Evolutionary conservation across 2,113 vertebrate genomes (phyloP).

Genomic region (Thomomys bottae): DNA sequence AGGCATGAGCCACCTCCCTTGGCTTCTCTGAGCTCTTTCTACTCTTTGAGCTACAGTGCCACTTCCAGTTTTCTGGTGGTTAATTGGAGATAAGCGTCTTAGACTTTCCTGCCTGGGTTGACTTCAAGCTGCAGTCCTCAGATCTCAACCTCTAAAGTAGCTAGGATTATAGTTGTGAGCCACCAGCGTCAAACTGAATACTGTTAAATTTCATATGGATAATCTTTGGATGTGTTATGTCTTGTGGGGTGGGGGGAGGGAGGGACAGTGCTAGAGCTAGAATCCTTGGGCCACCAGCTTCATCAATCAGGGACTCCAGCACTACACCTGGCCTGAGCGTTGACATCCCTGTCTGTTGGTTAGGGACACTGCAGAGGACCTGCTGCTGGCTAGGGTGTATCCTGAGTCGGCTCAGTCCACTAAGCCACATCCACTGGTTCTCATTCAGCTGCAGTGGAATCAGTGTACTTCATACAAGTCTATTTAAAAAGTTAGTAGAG

Average conservation of each 20-base stretch:
- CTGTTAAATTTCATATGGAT: not conserved
- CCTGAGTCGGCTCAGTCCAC: fast-evolving
- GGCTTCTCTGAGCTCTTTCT: no score
- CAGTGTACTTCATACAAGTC: not conserved
- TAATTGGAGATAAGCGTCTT: no score
- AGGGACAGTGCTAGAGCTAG: not conserved
- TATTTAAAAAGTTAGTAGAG: not conserved
- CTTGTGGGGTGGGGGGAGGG: not conserved
- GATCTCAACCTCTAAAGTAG: no score
- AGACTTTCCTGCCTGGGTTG: no score
- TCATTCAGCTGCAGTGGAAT: fast-evolving
- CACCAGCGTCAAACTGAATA: no score
- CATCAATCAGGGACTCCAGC: not conserved
- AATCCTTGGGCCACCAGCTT: not conserved
- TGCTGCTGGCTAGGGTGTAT: not conserved
- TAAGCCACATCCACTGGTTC: fast-evolving
- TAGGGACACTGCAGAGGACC: not conserved
- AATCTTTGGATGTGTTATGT: not conserved
- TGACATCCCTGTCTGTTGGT: not conserved
- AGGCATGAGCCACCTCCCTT: no score
- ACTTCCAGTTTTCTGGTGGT: no score
- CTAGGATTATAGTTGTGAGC: no score
- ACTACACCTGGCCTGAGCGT: not conserved
- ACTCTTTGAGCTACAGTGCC: no score
- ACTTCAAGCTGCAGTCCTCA: no score